Evolutionary conservation across 2,888 invertebrate species (phyloP).

Genomic region (Chirona hameri): DNA sequence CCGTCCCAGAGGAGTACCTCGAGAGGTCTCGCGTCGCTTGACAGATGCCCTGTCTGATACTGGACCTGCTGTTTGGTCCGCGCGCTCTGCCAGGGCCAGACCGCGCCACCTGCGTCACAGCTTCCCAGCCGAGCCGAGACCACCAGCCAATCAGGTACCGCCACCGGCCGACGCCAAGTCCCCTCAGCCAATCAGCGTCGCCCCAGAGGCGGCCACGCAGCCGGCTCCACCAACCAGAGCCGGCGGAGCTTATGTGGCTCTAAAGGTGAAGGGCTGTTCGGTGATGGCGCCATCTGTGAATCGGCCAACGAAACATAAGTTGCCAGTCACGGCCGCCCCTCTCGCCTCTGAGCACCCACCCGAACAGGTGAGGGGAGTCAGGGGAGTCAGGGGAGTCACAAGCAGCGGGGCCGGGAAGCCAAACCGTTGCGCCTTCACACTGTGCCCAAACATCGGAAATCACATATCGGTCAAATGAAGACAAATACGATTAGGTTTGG

Average conservation of each 20-base stretch:
- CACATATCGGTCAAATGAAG: no score
- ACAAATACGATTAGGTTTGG: no score
- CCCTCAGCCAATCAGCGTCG: background rate
- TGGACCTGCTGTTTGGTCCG: no score
- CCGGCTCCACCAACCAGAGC: background rate
- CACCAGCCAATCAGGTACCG: conserved; percentile 1
- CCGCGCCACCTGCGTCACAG: background rate
- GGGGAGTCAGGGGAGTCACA: no score
- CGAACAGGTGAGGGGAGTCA: background rate
- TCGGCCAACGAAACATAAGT: background rate
- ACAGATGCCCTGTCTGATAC: background rate
- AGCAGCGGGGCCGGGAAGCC: no score
- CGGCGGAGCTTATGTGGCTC: background rate
- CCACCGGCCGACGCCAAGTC: background rate
- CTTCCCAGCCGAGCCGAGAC: background rate
- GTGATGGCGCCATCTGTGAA: background rate
- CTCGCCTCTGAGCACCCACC: background rate
- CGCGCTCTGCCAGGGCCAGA: background rate
- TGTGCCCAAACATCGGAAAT: no score
- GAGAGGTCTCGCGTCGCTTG: background rate
- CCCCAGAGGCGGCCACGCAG: background rate
- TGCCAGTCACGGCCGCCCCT: background rate
- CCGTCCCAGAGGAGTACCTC: background rate
- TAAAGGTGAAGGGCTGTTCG: background rate
- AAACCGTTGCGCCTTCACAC: no score